phyloP scores from a whole-genome alignment of 1,140 invertebrate species.

The Drosophila lacteicornis region DNA sequence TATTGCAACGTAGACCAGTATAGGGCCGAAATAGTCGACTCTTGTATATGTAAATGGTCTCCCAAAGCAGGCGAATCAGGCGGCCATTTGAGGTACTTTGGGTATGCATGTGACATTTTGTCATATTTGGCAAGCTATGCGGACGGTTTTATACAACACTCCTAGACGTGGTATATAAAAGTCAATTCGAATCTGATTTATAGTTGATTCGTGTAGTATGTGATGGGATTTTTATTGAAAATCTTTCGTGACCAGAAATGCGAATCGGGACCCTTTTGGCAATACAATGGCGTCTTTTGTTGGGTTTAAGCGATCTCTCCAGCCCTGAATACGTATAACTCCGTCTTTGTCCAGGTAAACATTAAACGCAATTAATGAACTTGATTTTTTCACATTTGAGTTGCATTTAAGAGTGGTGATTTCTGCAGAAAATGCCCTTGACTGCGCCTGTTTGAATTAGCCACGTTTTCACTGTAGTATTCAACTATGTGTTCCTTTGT shows the following conservation, averaged over 20 bases:
- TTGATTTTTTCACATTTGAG: neutral
- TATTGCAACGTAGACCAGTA: neutral
- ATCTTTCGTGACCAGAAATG: neutral
- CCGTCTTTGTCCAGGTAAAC: neutral
- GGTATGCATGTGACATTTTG: neutral
- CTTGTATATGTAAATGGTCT: neutral
- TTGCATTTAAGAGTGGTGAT: too few relatives aligned
- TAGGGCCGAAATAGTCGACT: neutral
- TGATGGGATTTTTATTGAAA: neutral
- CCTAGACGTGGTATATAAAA: neutral
- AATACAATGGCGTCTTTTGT: neutral
- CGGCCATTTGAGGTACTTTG: neutral
- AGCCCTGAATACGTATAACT: neutral
- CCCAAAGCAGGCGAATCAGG: neutral
- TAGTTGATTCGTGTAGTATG: neutral
- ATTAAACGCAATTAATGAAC: neutral
- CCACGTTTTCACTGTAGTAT: too few relatives aligned
- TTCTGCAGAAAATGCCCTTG: too few relatives aligned
- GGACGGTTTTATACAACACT: neutral
- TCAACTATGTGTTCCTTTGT: too few relatives aligned
- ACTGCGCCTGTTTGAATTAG: too few relatives aligned
- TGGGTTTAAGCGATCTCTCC: neutral
- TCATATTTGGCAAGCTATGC: neutral
- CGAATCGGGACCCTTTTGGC: neutral
- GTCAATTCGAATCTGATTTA: neutral